Evolutionary conservation across 2,113 vertebrate genomes (phyloP), one percentile per base, ranked within the genome.

Genomic region (Phyllostomus discolor): DNA sequence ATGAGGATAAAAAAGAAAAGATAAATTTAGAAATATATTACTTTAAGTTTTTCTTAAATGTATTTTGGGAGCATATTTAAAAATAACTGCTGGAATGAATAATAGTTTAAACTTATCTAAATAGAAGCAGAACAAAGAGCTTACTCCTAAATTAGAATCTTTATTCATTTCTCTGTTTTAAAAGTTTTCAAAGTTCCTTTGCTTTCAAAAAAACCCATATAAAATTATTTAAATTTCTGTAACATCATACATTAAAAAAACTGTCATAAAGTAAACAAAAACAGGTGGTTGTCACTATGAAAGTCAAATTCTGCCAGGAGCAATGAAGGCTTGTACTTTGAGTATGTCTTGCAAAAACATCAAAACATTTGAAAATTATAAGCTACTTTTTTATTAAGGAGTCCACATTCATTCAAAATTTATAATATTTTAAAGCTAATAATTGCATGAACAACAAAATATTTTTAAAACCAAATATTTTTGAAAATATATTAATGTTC

Each of bases 121-220:
- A 81, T 75, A 80, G 52, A 88, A 88, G 24, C 28, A 90, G 92
- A 95, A 91, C 72, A 97, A 97, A 91, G 62, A 88, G 16, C 78
- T 95, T 54, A 35, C 3, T 87, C 62, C 22, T 87, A 31, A 89
- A 97, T 95, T 93, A 95, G 82, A 93, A 43, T 83, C 73, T 91
- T 93, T 90, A n/a, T 94, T 96, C 72, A 89, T 54, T 94, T 79
- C 43, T 89, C 10, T 82, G 9, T 9, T 82, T 94, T 88, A 17
- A 85, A 80, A 52, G 12, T 76, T 92, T 92, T 81, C 14, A 59
- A 79, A 52, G 14, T 95, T 86, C 4, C 14, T 96, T 75, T 85
- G 26, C 26, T 80, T 81, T 96, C 3, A 72, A 81, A 83, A 83
- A 94, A 62, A 41, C 3, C 0, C 4, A 57, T 15, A 38, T 54